Evolutionary conservation across 2,797 vertebrate genomes (phyloP).

Genomic region (Petrocephalus sullivani): DNA sequence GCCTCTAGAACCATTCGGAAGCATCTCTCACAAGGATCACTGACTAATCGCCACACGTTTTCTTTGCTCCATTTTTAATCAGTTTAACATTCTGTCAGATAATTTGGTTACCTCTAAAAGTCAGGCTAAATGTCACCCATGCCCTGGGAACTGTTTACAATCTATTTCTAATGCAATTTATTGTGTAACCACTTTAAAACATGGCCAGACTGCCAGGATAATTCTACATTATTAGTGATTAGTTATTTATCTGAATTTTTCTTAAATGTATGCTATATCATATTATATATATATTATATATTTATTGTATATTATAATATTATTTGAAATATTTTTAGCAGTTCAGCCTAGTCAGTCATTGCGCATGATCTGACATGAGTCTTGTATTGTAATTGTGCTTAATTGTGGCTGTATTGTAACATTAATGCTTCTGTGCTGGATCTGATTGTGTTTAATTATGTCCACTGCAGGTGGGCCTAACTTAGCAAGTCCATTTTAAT

Average conservation of each 20-base stretch:
- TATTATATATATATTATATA: no score
- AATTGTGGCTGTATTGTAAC: background rate
- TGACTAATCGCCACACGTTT: constrained; percentile 36
- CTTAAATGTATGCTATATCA: no score
- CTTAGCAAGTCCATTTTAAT: constrained; percentile 42
- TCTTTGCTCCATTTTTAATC: constrained; percentile 34
- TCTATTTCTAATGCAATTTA: constrained; percentile 34
- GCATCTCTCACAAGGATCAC: background rate
- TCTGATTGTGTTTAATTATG: constrained; percentile 53
- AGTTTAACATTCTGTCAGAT: constrained; percentile 20
- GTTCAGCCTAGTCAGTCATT: background rate
- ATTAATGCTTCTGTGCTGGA: constrained; percentile 17
- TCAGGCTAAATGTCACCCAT: constrained; percentile 39
- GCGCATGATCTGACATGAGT: background rate
- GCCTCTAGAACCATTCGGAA: background rate
- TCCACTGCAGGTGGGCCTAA: constrained; percentile 46
- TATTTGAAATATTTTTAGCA: no score
- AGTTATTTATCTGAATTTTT: background rate
- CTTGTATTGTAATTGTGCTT: background rate
- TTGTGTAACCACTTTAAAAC: constrained; percentile 25
- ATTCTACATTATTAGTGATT: background rate
- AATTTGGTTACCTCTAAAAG: constrained; percentile 41
- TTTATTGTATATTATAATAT: no score
- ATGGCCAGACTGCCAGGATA: background rate
- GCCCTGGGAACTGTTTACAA: constrained; percentile 24